Evolutionary conservation across 2,797 vertebrate genomes (phyloP), one percentile per base, ranked within the genome.

Genomic region (Xiphorhynchus erythropygius): DNA sequence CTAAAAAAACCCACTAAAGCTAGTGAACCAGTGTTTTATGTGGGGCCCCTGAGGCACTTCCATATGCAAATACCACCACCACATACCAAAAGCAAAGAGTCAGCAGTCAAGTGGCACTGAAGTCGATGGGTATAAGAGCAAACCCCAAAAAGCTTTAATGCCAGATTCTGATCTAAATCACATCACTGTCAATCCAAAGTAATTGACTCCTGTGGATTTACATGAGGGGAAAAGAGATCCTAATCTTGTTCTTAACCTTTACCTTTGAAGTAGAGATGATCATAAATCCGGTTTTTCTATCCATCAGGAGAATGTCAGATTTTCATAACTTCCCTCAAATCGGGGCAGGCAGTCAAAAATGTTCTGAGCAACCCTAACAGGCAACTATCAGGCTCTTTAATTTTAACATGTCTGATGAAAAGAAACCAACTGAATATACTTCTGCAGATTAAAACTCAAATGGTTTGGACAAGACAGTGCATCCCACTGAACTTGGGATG

Each of bases 161-260:
- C 16, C 74, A 84, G 77, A 84, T 89, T 90, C 85, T 67, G 83
- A 94, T 93, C 89, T 89, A 93, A 93, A 96, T 94, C 85, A 53
- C 57, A 80, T 83, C 91, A 68, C 94, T 80, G 78, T 77, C 94
- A 93, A 75, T 71, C 84, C 78, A 65, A 87, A 93, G 85, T 85
- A 96, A 94, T 71, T 89, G 84, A 93, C 57, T 91, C 64, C 65
- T 53, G 47, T 87, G 84, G 89, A 96, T 93, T 97, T 94, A 89
- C 53, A 91, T 65, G 89, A 96, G 64, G 75, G 57, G 81, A 91
- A 89, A 76, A 56, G 53, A 93, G 93, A 97, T 94, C 70, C 67
- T 86, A 87, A 95, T 94, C 95, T 90, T 88, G 23, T 62, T 91
- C 80, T 94, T 88, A 95, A 93, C 87, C 73, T 95, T 79, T 39